Evolutionary conservation across 2,797 vertebrate genomes (phyloP).

Genomic region (Gymnoscopelus microlampas): DNA sequence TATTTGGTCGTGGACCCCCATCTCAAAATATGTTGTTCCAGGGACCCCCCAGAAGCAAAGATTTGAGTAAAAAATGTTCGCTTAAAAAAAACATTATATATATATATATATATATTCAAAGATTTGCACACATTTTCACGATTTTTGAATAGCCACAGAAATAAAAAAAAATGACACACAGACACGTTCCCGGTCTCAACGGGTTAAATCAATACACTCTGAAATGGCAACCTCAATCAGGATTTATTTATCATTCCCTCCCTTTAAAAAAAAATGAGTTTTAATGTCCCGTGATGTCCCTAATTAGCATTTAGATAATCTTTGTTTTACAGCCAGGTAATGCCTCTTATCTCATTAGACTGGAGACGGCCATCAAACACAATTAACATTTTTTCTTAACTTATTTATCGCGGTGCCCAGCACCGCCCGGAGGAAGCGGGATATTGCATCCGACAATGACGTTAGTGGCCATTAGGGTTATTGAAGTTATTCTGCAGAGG

Average conservation of each 20-base stretch:
- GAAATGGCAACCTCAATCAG: constrained; percentile 78
- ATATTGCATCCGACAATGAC: constrained; percentile 83
- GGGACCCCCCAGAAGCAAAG: too few species aligned
- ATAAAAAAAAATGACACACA: too few species aligned
- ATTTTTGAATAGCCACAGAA: too few species aligned
- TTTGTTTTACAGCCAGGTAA: constrained; percentile 82
- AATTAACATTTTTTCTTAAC: constrained; percentile 87
- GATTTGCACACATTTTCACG: too few species aligned
- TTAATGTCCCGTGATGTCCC: constrained; percentile 80
- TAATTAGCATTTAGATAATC: constrained; percentile 87
- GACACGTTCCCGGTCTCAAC: too few species aligned
- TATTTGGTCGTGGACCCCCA: too few species aligned
- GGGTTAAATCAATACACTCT: constrained; percentile 54
- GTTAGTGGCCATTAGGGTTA: constrained; percentile 85
- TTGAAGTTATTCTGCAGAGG: constrained; percentile 81
- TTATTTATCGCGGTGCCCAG: constrained; percentile 82
- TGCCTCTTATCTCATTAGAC: constrained; percentile 83
- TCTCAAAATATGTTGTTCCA: too few species aligned
- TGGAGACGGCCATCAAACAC: constrained; percentile 85
- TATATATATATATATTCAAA: too few species aligned
- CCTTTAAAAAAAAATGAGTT: constrained; percentile 79
- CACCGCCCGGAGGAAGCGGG: constrained; percentile 82
- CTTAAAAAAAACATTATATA: too few species aligned
- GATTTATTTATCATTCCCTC: constrained; percentile 78
- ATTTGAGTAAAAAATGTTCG: too few species aligned